Conservation (phyloP, 2,888 invertebrate genomes). For the Sinodicranocentrus sp. region DNA sequence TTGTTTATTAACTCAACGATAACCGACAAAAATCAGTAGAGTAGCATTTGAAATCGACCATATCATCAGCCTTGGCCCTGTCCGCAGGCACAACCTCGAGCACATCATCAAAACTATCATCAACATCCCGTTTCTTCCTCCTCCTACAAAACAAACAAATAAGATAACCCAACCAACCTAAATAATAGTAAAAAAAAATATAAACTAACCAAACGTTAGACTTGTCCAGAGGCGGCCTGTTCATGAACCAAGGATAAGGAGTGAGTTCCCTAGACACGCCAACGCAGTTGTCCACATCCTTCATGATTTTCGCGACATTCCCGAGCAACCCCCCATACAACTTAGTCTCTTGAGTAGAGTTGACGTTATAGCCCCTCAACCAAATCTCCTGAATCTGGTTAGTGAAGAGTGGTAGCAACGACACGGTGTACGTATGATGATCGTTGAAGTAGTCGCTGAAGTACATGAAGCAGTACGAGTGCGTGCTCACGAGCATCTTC, state of each 20-base stretch:
- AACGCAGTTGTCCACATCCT: slow-evolving; percentile 48
- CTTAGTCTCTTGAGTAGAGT: background rate
- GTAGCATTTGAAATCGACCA: background rate
- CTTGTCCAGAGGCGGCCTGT: slow-evolving; percentile 39
- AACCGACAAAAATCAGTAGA: background rate
- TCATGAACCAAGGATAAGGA: slow-evolving; percentile 62
- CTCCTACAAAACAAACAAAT: background rate
- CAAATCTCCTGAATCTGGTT: slow-evolving; percentile 68
- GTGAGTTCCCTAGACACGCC: slow-evolving; percentile 3
- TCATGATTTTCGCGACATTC: slow-evolving; percentile 19
- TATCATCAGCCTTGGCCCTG: background rate
- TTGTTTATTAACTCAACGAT: no score
- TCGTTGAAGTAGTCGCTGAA: slow-evolving; percentile 68
- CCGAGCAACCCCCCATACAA: slow-evolving; percentile 60
- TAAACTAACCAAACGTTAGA: slow-evolving; percentile 39
- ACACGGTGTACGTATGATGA: slow-evolving; percentile 69
- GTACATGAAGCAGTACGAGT: slow-evolving; percentile 67
- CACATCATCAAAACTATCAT: background rate
- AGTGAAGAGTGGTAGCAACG: slow-evolving; percentile 61
- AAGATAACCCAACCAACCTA: no score
- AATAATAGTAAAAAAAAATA: background rate
- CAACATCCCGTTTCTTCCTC: slow-evolving; percentile 2
- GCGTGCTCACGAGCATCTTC: slow-evolving; percentile 69
- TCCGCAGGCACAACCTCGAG: background rate
- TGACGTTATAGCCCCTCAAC: slow-evolving; percentile 18